Evolutionary conservation across 2,113 vertebrate genomes (phyloP), one percentile per base, ranked within the genome.

Genomic region (Mus musculus): DNA sequence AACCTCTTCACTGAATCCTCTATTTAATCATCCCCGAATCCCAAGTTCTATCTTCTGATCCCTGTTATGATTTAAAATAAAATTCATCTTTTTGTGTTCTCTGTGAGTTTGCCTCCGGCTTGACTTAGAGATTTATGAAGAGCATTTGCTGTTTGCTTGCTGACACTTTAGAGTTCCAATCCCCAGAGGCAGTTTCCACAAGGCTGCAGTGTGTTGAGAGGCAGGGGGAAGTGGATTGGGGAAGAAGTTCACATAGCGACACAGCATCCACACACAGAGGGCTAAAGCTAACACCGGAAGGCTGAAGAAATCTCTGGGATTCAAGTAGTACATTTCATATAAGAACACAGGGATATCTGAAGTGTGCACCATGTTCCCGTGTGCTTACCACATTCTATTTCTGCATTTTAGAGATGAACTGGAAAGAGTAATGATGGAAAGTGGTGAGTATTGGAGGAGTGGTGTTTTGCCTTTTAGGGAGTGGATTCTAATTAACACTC

Each of bases 1-100:
- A 98, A 98, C 96, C 98, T 97, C 98, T 98, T 98, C 97, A 98
- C 96, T 96, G 96, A 98, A 98, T 98, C 97, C 95, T 97, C 96
- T 95, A 97, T 93, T 98, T 98, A 98, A 98, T 98, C 97, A 98
- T 98, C 97, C 96, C 87, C 86, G 98, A 98, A 99, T 98, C 98
- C 98, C 98, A 97, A 67, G 97, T 93, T 98, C 9, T 96, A 97
- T 96, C 96, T 97, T 90, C 94, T 98, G 98, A 98, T 98, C 98
- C 97, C 87, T 97, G 88, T 96, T 98, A 97, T 4, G 24, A 98
- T 98, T 98, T 98, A 97, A 98, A 98, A 97, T 98, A 97, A 98
- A 98, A 98, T 98, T 98, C 97, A 97, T 98, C 98, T 99, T 98
- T 96, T 97, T 77, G 80, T 98, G 98, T 98, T 97, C 97, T 81